Evolutionary conservation across 2,888 invertebrate genomes (phyloP), one percentile per base, ranked within the genome.

Genomic region (Aleiodes testaceus): DNA sequence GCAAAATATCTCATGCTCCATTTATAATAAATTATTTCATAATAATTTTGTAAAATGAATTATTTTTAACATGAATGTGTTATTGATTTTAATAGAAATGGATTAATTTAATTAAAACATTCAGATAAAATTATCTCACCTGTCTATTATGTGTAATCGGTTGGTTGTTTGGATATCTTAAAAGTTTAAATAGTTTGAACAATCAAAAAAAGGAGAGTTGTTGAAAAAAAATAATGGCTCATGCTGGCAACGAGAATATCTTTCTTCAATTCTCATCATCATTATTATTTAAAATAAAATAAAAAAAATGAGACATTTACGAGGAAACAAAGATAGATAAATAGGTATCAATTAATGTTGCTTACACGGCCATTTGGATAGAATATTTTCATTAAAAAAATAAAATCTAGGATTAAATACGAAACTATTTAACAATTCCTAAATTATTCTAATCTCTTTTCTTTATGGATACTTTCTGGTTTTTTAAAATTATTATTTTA

Each of bases 81-180:
- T 36, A 12, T 18, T 42, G 42, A 42, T 42, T 11, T 18, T 59
- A 7, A 5, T 36, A 14, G 42, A 59, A 18, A 42, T 42, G 18
- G 44, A 16, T 5, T 16, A 16, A 14, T 49, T 22, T 16, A 50
- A 50, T 1, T 50, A 14, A 30, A 3, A 36, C 49, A 66, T 49
- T 66, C 30, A 66, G 36, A 50, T 49, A 44, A 14, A 22, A 49
- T 49, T 49, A 20, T 66, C 65, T 66, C 65, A 66, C 65, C 65
- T 66, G 50, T 66, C 65, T 47, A 65, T 49, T 65, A 50, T 66
- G 65, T 66, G 50, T 66, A 36, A 52, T 66, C 36, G 30, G 50
- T 66, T 66, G 50, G 49, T 49, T n/a, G 14, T 64, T 64, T 64
- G 44, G 64, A 66, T 52, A 66, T 66, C 50, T 66, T 64, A 64